A percentile compares a stretch with the other conserved stretches of the same genome.
phyloP scores from a whole-genome alignment of 1,140 invertebrate species.

The Muscidifurax raptorellus region DNA sequence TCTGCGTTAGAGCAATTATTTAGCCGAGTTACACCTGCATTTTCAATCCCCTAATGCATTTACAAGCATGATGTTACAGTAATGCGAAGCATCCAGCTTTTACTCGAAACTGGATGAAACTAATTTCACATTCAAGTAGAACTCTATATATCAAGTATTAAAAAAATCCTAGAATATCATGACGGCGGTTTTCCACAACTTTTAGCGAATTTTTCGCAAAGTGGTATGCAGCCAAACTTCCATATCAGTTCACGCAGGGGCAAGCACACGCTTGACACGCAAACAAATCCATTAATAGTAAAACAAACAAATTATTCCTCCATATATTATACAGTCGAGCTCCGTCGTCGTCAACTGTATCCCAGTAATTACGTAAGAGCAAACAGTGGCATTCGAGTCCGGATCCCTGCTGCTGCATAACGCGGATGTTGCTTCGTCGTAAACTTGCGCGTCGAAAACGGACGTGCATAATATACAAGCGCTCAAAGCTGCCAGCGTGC shows the following conservation, averaged over 20 bases:
- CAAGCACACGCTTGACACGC: neutral
- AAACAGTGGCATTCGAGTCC: slow-evolving; percentile 1
- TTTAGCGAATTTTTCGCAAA: too few relatives aligned
- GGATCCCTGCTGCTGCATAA: neutral
- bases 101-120: too few relatives aligned
- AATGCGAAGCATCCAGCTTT: neutral
- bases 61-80: neutral
- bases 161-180: too few relatives aligned
- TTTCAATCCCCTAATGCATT: neutral
- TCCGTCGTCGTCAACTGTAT: neutral
- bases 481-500: slow-evolving; percentile 12
- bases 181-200: too few relatives aligned
- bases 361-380: neutral
- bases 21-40: neutral
- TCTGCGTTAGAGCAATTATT: neutral
- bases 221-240: neutral
- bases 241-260: too few relatives aligned
- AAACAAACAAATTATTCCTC: slow-evolving; percentile 14
- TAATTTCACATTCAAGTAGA: too few relatives aligned
- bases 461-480: slow-evolving; percentile 26
- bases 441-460: slow-evolving; percentile 14
- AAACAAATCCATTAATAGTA: slow-evolving; percentile 13
- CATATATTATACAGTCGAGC: neutral
- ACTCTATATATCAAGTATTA: too few relatives aligned
- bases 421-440: neutral